Conservation (phyloP, 2,888 invertebrate genomes). For the Pyrocoelia pectoralis region DNA sequence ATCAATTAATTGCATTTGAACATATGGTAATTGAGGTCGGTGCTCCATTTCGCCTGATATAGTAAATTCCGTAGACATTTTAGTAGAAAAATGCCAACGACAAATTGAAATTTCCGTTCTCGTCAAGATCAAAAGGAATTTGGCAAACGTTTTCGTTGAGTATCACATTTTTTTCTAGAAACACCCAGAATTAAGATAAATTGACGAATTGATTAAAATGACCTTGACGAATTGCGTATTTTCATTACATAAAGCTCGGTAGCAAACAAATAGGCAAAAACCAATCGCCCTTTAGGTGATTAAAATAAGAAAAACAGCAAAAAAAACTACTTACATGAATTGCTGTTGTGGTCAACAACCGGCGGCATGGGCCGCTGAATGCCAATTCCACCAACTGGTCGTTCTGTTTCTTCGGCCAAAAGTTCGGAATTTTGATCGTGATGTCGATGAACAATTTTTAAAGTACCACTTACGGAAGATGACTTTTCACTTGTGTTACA, state of each 20-base stretch:
- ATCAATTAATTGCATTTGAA: no score
- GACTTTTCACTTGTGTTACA: slow-evolving; percentile 38
- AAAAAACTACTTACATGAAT: slow-evolving; percentile 51
- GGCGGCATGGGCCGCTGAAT: slow-evolving; percentile 54
- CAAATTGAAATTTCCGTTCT: slow-evolving; percentile 1
- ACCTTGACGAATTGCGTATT: no score
- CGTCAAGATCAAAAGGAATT: background rate
- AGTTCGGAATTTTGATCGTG: slow-evolving; percentile 33
- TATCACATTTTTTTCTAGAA: background rate
- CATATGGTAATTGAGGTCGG: no score
- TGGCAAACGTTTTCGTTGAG: background rate
- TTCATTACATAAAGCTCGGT: no score
- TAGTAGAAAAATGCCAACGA: background rate
- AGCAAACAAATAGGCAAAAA: background rate
- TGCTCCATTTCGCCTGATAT: no score
- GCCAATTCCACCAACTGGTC: slow-evolving; percentile 29
- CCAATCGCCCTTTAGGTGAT: no score
- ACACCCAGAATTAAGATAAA: no score
- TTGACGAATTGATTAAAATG: no score
- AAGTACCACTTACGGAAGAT: slow-evolving; percentile 37
- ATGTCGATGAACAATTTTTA: slow-evolving; percentile 33
- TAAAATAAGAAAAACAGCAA: no score
- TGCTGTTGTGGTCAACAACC: slow-evolving; percentile 52
- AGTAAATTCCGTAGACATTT: no score
- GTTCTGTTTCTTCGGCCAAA: slow-evolving; percentile 25